Percentiles rank a stretch among this genome's conserved stretches.
phyloP scores from a whole-genome alignment of 2,113 vertebrate species.

The Antennarius striatus region DNA sequence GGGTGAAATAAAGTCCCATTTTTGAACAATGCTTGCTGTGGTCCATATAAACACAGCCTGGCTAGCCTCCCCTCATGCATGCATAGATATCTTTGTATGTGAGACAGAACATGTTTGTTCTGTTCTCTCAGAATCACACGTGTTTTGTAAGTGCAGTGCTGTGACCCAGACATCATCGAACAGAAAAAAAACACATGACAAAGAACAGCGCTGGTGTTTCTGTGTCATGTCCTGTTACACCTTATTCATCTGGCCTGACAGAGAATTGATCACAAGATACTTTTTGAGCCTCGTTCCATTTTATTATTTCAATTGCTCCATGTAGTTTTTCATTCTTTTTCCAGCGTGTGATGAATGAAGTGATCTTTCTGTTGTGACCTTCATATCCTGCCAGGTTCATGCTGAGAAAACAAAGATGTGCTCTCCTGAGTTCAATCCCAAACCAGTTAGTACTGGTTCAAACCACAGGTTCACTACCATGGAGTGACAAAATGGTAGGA shows the following conservation, averaged over 20 bases:
- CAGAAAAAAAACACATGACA: not conserved
- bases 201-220: not conserved
- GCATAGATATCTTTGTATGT: conserved; percentile 7
- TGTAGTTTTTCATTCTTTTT: not conserved
- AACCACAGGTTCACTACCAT: conserved; percentile 50
- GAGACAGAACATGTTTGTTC: conserved; percentile 44
- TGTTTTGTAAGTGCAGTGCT: conserved; percentile 15
- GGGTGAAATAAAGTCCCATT: no score
- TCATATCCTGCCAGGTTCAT: conserved; percentile 11
- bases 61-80: no score
- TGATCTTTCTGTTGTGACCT: conserved; percentile 41
- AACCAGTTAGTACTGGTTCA: conserved; percentile 68
- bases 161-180: conserved; percentile 25
- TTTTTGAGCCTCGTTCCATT: no score
- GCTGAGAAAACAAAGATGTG: conserved; percentile 45
- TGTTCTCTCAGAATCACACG: conserved; percentile 9
- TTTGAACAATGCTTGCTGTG: no score
- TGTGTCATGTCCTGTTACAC: not conserved
- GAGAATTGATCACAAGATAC: no score
- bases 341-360: conserved; percentile 2
- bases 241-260: conserved; percentile 3
- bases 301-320: not conserved
- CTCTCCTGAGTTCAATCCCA: conserved; percentile 56
- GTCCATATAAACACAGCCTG: no score
- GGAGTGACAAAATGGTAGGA: not conserved